phyloP scores from a whole-genome alignment of 2,797 vertebrate genomes.

The Sciaenops ocellatus region DNA sequence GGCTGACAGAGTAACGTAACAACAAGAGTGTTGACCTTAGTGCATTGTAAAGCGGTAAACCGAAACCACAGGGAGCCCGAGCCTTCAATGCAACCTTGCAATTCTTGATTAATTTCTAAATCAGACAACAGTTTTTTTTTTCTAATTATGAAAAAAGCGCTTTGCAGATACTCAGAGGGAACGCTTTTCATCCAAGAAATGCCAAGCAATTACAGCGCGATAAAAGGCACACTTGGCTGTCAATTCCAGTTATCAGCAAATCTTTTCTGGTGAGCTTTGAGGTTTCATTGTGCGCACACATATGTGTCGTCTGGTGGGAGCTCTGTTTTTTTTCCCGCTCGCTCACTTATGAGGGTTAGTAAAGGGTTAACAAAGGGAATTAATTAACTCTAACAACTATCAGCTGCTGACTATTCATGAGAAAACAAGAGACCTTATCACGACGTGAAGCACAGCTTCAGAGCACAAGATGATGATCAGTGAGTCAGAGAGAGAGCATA shows the following conservation, averaged over 20 bases:
- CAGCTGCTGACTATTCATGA: slow-evolving; percentile 74
- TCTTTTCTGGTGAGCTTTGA: slow-evolving; percentile 33
- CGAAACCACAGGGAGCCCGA: slow-evolving; percentile 34
- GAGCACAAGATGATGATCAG: slow-evolving; percentile 37
- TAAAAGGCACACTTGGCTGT: slow-evolving; percentile 14
- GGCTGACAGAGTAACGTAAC: slow-evolving; percentile 50
- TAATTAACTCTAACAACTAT: slow-evolving; percentile 78
- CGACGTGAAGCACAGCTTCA: slow-evolving; percentile 44
- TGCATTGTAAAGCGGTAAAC: slow-evolving; percentile 26
- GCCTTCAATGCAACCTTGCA: slow-evolving; percentile 6
- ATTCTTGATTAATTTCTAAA: slow-evolving; percentile 22
- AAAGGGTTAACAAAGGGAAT: slow-evolving; percentile 76
- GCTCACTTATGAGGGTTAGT: slow-evolving; percentile 62
- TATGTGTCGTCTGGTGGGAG: slow-evolving; percentile 50
- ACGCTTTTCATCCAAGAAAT: slow-evolving; percentile 15
- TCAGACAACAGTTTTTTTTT: not conserved
- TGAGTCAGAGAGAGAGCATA: slow-evolving; percentile 29
- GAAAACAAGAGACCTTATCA: slow-evolving; percentile 53
- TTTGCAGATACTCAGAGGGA: slow-evolving; percentile 17
- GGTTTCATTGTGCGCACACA: slow-evolving; percentile 41
- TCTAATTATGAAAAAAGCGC: not conserved
- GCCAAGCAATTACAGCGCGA: not conserved
- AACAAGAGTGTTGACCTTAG: slow-evolving; percentile 41
- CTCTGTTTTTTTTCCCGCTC: slow-evolving; percentile 22
- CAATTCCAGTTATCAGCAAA: slow-evolving; percentile 33